phyloP scores from a whole-genome alignment of 2,113 vertebrate genomes.

The Pristiophorus japonicus region DNA sequence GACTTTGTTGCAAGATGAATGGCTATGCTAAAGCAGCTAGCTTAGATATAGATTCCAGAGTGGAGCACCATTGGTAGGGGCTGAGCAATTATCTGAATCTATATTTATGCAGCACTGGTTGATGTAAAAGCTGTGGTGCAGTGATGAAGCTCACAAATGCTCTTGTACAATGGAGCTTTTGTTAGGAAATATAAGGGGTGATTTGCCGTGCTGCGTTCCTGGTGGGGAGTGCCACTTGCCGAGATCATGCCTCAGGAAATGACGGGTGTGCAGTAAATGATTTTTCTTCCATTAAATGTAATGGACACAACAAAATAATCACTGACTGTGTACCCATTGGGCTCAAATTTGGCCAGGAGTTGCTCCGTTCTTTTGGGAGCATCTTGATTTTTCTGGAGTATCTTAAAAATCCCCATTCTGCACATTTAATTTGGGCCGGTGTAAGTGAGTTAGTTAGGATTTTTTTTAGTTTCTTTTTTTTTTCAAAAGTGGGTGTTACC shows the following conservation, averaged over 20 bases:
- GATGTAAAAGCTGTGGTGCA: background rate
- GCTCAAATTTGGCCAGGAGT: too few species aligned
- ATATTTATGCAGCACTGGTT: background rate
- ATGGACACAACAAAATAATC: background rate
- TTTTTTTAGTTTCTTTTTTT: too few species aligned
- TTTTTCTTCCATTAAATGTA: conserved; percentile 14
- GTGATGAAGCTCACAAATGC: background rate
- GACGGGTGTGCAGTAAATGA: background rate
- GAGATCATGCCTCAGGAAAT: background rate
- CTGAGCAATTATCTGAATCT: background rate
- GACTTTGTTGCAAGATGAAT: background rate
- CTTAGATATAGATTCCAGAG: background rate
- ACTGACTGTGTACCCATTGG: background rate
- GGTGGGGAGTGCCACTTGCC: background rate
- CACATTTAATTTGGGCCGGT: too few species aligned
- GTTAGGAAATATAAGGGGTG: background rate
- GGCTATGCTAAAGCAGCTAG: background rate
- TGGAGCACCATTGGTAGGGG: background rate
- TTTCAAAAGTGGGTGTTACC: too few species aligned
- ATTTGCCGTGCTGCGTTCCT: background rate
- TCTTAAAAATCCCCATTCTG: too few species aligned
- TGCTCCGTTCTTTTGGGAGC: too few species aligned
- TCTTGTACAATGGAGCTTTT: background rate
- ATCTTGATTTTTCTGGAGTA: too few species aligned
- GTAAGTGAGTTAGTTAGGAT: too few species aligned